Evolutionary conservation across 2,797 vertebrate species (phyloP), one percentile per base, ranked within the genome.

Genomic region (Paedocypris micromegethes): DNA sequence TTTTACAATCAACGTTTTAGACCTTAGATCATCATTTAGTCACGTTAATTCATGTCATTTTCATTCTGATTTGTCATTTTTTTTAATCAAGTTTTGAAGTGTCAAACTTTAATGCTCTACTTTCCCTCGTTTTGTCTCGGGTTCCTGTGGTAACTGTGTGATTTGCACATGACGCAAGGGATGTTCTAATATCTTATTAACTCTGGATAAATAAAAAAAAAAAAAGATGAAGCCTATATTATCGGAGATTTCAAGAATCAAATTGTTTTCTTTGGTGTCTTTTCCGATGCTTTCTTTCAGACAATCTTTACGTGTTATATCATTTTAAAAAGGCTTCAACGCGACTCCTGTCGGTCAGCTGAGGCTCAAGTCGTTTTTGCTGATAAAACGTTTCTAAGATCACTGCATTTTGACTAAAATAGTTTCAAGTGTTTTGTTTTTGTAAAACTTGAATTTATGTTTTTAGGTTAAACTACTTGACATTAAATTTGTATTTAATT

Each of bases 161-260:
- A 76, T 56, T 79, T 77, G 46, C 77, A 71, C 74, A 75, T 68
- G 73, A 79, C 76, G 75, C 70, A 65, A 78, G 78, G 79, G 81
- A 81, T 85, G 80, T 80, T 64, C 79, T 83, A 77, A 75, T 79
- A 81, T 79, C 57, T 78, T 79, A 83, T 83, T 83, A 84, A 85
- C 77, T 83, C 68, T 75, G 84, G 76, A 85, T 83, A 72, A 89
- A 87, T 88, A 88, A 89, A 88, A 83, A 68, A 71, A 68, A 71
- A 23, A 23, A 23, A 23, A 23, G 23, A 23, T 23, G 1, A 23
- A 23, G 23, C 23, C 23, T 23, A 23, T 23, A 23, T 23, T 23
- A 23, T 23, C 23, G 23, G 23, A 23, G 23, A 23, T 23, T 23
- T 23, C 23, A 23, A 23, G 23, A 23, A 23, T 23, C 23, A 23